Conservation (phyloP, 2,797 vertebrate species). For the Pseudochirops corinnae region DNA sequence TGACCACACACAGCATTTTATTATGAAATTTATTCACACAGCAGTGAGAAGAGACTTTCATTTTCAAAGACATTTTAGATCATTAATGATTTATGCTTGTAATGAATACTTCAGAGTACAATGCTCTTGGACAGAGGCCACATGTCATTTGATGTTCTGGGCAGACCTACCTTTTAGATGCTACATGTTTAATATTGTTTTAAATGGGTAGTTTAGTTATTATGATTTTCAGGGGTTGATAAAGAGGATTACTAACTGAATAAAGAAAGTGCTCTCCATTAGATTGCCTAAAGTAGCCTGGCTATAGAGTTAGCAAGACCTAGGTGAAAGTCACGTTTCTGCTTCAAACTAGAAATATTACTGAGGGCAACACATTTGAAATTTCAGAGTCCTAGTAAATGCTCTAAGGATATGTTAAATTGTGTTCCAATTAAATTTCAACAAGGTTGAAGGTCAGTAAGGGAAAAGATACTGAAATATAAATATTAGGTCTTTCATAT, state of each 20-base stretch:
- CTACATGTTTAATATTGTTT: background rate
- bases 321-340: background rate
- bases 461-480: background rate
- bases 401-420: background rate
- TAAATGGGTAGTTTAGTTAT: background rate
- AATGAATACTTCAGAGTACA: slow-evolving; percentile 14
- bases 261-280: background rate
- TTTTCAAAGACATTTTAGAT: background rate
- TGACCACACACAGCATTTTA: background rate
- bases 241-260: background rate
- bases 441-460: background rate
- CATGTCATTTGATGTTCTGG: slow-evolving; percentile 26
- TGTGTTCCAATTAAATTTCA: background rate
- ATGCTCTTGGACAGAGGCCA: background rate
- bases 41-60: background rate
- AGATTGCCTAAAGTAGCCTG: background rate
- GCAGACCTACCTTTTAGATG: background rate
- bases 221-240: background rate
- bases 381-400: background rate
- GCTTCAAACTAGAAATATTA: background rate
- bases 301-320: background rate
- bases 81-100: background rate
- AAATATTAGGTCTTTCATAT: background rate
- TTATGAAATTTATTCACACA: background rate
- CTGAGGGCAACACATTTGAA: background rate